A percentile compares a stretch with the other conserved stretches of the same genome.
Conservation (phyloP, 2,113 vertebrate species). For the Orycteropus afer region DNA sequence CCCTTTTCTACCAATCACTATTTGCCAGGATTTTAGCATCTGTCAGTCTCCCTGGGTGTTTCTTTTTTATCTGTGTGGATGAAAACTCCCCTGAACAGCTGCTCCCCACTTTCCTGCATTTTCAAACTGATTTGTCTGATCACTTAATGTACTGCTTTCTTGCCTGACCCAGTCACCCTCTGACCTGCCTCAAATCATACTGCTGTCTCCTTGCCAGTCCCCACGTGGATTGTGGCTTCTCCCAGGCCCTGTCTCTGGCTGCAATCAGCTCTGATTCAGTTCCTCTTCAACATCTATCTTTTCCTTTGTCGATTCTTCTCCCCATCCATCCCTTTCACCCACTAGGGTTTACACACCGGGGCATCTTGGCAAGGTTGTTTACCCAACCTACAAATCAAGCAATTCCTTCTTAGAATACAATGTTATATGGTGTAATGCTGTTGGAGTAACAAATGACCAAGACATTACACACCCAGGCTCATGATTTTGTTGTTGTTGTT, state of each 20-base stretch:
- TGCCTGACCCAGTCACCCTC: background rate
- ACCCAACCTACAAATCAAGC: background rate
- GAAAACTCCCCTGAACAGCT: background rate
- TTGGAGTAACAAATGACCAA: background rate
- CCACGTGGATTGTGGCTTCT: background rate
- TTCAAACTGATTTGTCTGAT: slow-evolving; percentile 26
- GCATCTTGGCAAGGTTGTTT: background rate
- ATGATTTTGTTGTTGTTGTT: background rate
- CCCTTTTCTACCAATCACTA: background rate
- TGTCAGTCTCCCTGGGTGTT: background rate
- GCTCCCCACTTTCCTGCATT: background rate
- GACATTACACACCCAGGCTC: background rate
- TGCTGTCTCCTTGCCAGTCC: background rate
- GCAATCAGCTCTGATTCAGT: background rate
- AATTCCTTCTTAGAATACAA: background rate
- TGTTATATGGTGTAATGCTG: background rate
- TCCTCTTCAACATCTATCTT: background rate
- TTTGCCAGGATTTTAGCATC: background rate
- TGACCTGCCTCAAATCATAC: slow-evolving; percentile 22
- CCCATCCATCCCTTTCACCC: background rate
- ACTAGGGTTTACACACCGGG: background rate
- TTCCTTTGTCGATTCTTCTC: background rate
- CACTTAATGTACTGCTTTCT: background rate
- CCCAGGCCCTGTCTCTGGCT: background rate
- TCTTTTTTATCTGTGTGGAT: background rate